Conservation (phyloP, 2,888 invertebrate species). For the Cheilosia grossa region DNA sequence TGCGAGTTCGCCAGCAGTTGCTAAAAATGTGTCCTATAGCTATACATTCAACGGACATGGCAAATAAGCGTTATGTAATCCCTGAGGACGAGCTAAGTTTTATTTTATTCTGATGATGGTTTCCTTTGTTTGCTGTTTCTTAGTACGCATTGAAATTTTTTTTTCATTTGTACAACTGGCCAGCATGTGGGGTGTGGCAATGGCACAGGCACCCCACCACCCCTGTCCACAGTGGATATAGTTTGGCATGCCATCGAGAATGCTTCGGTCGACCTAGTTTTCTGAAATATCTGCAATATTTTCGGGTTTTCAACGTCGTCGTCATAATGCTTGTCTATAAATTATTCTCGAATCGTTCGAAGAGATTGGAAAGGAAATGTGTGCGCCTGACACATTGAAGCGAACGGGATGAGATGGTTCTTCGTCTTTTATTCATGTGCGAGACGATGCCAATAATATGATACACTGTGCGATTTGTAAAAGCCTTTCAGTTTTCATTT, state of each 20-base stretch:
- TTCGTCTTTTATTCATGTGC: constrained; percentile 41
- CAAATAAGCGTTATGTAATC: constrained; percentile 52
- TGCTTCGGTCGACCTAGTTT: constrained; percentile 62
- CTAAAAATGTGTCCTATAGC: background rate
- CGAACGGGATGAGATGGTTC: constrained; percentile 26
- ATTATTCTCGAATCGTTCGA: constrained; percentile 60
- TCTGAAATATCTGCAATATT: constrained; percentile 66
- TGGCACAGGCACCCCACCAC: background rate
- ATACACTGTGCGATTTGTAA: constrained; percentile 36
- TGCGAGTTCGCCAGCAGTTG: constrained; percentile 27
- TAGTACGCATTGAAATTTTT: constrained; percentile 28
- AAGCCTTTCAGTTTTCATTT: constrained; percentile 23
- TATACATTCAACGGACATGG: constrained; percentile 40
- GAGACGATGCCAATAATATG: constrained; percentile 46
- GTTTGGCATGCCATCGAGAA: constrained; percentile 63
- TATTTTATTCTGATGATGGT: constrained; percentile 2
- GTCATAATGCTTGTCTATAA: constrained; percentile 48
- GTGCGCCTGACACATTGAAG: constrained; percentile 28
- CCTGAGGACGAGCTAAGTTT: constrained; percentile 49
- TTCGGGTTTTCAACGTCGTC: constrained; percentile 33
- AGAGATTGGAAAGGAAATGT: constrained; percentile 52
- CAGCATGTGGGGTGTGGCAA: constrained; percentile 47
- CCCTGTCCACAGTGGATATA: constrained; percentile 15
- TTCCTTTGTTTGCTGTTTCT: constrained; percentile 28
- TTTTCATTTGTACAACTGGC: constrained; percentile 36